Evolutionary conservation across 2,888 invertebrate genomes (phyloP).

Genomic region (Thecophora atra): DNA sequence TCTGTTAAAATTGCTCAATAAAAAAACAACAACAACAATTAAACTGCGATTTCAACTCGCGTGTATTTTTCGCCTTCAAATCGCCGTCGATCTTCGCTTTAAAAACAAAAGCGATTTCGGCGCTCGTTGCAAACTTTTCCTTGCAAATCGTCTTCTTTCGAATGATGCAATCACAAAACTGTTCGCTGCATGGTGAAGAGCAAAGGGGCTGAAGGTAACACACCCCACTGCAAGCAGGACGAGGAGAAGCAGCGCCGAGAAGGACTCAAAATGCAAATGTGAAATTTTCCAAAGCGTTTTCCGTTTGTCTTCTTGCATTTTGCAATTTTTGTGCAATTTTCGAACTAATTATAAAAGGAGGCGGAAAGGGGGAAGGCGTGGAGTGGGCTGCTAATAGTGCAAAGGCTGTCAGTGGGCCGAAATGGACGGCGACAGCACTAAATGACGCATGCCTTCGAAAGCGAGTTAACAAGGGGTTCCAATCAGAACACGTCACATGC

Average conservation of each 20-base stretch:
- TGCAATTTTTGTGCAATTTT: slow-evolving; percentile 21
- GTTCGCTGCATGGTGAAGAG: background rate
- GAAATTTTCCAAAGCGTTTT: background rate
- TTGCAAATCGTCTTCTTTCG: background rate
- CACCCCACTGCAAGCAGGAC: too few relatives aligned
- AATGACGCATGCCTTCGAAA: slow-evolving; percentile 31
- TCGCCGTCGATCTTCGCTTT: background rate
- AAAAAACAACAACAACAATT: slow-evolving; percentile 7
- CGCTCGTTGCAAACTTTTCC: slow-evolving; percentile 4
- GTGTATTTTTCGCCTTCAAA: background rate
- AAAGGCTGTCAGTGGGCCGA: background rate
- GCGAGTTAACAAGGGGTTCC: background rate
- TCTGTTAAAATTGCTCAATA: too few relatives aligned
- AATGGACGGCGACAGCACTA: slow-evolving; percentile 18
- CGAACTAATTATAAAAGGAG: slow-evolving; percentile 15
- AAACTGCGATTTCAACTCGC: background rate
- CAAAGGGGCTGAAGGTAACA: background rate
- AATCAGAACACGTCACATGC: too few relatives aligned
- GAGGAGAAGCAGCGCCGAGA: background rate
- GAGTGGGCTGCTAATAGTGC: background rate
- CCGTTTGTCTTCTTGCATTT: slow-evolving; percentile 15
- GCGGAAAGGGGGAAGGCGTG: background rate
- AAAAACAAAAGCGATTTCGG: slow-evolving; percentile 25
- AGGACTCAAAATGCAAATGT: slow-evolving; percentile 5
- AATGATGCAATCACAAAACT: slow-evolving; percentile 18